Evolutionary conservation across 2,797 vertebrate genomes (phyloP).

Genomic region (Diplodus sargus): DNA sequence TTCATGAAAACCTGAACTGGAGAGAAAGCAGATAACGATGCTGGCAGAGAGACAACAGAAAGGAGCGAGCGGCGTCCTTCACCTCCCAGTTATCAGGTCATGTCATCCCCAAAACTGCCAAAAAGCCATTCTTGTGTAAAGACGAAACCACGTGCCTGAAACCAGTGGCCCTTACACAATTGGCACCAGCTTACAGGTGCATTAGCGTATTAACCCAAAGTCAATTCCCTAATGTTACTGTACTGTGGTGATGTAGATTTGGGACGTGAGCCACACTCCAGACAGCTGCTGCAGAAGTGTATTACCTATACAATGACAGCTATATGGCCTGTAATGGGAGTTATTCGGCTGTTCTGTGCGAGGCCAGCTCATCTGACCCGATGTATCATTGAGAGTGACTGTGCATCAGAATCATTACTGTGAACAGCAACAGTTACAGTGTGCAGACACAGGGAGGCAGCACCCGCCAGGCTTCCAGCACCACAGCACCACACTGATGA

Average conservation of each 20-base stretch:
- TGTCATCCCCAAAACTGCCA: slow-evolving; percentile 18
- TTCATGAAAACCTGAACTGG: too few relatives aligned
- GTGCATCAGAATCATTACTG: slow-evolving; percentile 13
- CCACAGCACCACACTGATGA: slow-evolving; percentile 48
- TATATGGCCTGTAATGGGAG: slow-evolving; percentile 22
- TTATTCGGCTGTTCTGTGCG: slow-evolving; percentile 2
- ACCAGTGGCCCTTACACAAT: slow-evolving; percentile 63
- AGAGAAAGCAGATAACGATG: too few relatives aligned
- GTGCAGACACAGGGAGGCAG: slow-evolving; percentile 77
- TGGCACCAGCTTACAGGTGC: slow-evolving; percentile 74
- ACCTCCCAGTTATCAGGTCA: slow-evolving; percentile 25
- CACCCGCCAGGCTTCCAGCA: slow-evolving; percentile 65
- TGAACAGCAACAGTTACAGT: slow-evolving; percentile 52
- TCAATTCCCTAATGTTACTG: slow-evolving; percentile 70
- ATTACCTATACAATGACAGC: slow-evolving; percentile 27
- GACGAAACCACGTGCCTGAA: slow-evolving; percentile 25
- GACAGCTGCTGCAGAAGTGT: slow-evolving; percentile 32
- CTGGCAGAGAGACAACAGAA: too few relatives aligned
- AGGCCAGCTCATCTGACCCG: slow-evolving; percentile 7
- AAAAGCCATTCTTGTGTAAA: slow-evolving; percentile 40
- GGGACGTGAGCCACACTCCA: slow-evolving; percentile 43
- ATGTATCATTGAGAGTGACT: slow-evolving; percentile 25
- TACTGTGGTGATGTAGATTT: slow-evolving; percentile 11
- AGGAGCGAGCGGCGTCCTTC: slow-evolving; percentile 24
- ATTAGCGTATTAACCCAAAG: slow-evolving; percentile 77